Evolutionary conservation across 2,113 vertebrate species (phyloP), one percentile per base, ranked within the genome.

Genomic region (Glareola pratincola): DNA sequence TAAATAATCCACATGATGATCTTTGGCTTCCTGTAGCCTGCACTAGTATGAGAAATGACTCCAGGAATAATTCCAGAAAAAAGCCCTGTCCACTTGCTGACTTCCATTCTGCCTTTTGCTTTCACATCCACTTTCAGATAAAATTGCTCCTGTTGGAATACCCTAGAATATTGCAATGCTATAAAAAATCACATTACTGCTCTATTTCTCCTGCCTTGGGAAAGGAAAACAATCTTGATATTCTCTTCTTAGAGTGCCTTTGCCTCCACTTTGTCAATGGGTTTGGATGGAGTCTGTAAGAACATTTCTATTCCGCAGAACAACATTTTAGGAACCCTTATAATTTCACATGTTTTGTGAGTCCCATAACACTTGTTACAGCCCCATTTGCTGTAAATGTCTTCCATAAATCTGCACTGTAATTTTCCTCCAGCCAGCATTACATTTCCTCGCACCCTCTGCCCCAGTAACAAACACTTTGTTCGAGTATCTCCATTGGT

Each of bases 1-100:
- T 96, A 95, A 96, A 97, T 93, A 94, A 95, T 76, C 73, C 83
- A 79, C 79, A 92, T 68, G 69, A 67, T 96, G 88, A 94, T 81
- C 83, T 92, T 72, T 72, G 68, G 85, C 62, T 96, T 96, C 92
- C 80, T 96, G 95, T 48, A 94, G 79, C 85, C 88, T 68, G 68
- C 0, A 14, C 69, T 91, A 89, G 76, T 64, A 81, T n/a, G 60
- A 95, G 94, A 95, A 96, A 96, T 41, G 27, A 92, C 60, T 96
- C 88, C 80, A 95, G 91, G 88, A 96, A 96, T 67, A 92, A 91
- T 62, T 96, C 86, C 95, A 96, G 92, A 94, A 95, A 96, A 93
- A 91, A 94, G 76, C 79, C 91, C 80, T 95, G 91, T 94, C 92
- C 95, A 91, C 91, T 96, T 96, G 94, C 95, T 95, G 90, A 96